Evolutionary conservation across 2,888 invertebrate genomes (phyloP), one percentile per base, ranked within the genome.

Genomic region (Dilophus febrilis): DNA sequence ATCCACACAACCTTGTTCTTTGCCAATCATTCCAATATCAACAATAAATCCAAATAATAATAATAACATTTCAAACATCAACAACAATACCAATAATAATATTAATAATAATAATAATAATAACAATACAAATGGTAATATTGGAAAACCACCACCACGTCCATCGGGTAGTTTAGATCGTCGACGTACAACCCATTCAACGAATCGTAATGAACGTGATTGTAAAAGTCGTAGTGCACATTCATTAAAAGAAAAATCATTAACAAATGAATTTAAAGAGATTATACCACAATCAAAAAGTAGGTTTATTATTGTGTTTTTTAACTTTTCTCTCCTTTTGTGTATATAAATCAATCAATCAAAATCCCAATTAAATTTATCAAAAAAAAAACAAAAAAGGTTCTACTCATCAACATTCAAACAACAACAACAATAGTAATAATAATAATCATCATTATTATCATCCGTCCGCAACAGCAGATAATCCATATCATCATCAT

Each of bases 161-260:
- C 48, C 48, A 12, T 43, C 47, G 2, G 63, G 64, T 14, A 73
- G 74, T 47, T 64, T 73, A 47, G 68, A 75, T 49, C 66, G 74
- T 45, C 62, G 71, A 42, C 61, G 71, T 35, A 65, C 70, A 32
- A 53, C 50, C 35, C 53, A 60, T 31, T 54, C 64, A 32, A 59
- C 65, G 27, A 66, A 67, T 47, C 65, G 73, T 30, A 66, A 66
- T 44, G 75, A 76, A 47, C 64, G 77, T 31, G 77, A 77, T 52
- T 71, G 71, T 39, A 76, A 75, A 56, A 68, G 72, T 39, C 65
- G 71, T 47, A 76, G 75, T 7, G 69, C 73, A 22, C 58, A 72
- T 53, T 64, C 71, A 34, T 53, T 61, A n/a, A 66, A 67, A 46
- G 68, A 68, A 35, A 67, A 67, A 32, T 64, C 41, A 64, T 49